Base-by-base conservation (phyloP, 2,888 invertebrate genomes). In the Eupithecia insigniata region DNA sequence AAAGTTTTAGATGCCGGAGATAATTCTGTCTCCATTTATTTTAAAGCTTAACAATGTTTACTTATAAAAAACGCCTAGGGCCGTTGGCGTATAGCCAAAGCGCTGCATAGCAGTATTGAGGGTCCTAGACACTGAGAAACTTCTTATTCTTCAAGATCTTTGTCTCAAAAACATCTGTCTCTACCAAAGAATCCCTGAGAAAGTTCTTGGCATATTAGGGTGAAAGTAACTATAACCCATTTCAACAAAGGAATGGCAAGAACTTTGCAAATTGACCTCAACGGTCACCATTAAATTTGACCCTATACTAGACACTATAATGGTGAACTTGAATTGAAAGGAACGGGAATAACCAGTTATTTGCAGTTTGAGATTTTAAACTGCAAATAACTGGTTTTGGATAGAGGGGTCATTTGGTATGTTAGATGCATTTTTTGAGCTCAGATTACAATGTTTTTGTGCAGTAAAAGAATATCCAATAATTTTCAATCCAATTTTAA, bases 81-180 rank as follows among this genome's bases (percentile, higher is more conserved):
- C 71, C 71, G 74, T 70, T 71, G 74, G 66, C 68, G 7, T 39
- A n/a, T 7, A 22, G 68, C 60, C 70, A 69, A 65, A 69, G 74
- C 74, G 62, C 72, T 66, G 64, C 68, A 16, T 32, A 26, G 68
- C 67, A 64, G 72, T 58, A 66, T 67, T 69, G 67, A 30, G 69
- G 71, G 64, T 62, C 32, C 22, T 22, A 64, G 62, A 58, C 22
- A 51, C 26, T 5, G 61, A 62, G 62, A 67, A 73, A 46, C 61
- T 70, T 68, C 22, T 30, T 67, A 61, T n/a, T 36, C 22, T 36
- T 4, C 6, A 16, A 60, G 18, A 28, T 36, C 26, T 10, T 39
- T 64, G 22, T 69, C 32, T 34, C 61, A 34, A 22, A 62, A 51
- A 62, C 51, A 46, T 36, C 55, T 58, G 58, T 39, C 51, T 30